Conservation (phyloP, 2,888 invertebrate species). For the Cantharis nigra region DNA sequence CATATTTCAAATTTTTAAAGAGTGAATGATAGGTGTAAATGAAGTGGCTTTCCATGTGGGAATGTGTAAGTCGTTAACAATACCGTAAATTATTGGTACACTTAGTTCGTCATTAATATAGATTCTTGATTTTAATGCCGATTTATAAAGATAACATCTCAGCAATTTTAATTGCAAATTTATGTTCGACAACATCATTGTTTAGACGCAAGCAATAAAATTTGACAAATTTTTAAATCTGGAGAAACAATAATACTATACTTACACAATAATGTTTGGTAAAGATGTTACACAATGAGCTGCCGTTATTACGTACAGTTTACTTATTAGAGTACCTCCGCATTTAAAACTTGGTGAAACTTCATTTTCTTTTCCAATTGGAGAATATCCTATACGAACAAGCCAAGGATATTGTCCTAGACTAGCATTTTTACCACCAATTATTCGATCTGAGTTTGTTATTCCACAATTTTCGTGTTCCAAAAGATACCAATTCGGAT, state of each 20-base stretch:
- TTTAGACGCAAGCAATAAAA: too few relatives aligned
- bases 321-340: slow-evolving; percentile 53
- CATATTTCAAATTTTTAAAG: too few relatives aligned
- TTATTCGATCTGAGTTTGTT: slow-evolving; percentile 63
- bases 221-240: too few relatives aligned
- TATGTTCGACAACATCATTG: too few relatives aligned
- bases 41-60: too few relatives aligned
- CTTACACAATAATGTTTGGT: neutral
- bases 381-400: slow-evolving; percentile 60
- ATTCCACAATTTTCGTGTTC: slow-evolving; percentile 62
- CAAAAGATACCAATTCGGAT: slow-evolving; percentile 56
- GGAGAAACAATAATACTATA: neutral
- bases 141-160: too few relatives aligned
- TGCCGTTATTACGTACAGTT: slow-evolving; percentile 53
- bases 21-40: too few relatives aligned
- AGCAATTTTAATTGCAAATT: too few relatives aligned
- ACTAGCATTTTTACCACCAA: slow-evolving; percentile 64
- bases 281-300: slow-evolving; percentile 52
- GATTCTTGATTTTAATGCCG: too few relatives aligned
- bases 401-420: slow-evolving; percentile 70
- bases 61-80: too few relatives aligned
- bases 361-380: slow-evolving; percentile 4
- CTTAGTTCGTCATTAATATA: too few relatives aligned
- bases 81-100: too few relatives aligned
- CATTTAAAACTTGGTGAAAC: slow-evolving; percentile 45